A percentile compares a stretch with the other conserved stretches of the same genome.
phyloP scores from a whole-genome alignment of 2,113 vertebrate species.

The Oncorhynchus gorbuscha region DNA sequence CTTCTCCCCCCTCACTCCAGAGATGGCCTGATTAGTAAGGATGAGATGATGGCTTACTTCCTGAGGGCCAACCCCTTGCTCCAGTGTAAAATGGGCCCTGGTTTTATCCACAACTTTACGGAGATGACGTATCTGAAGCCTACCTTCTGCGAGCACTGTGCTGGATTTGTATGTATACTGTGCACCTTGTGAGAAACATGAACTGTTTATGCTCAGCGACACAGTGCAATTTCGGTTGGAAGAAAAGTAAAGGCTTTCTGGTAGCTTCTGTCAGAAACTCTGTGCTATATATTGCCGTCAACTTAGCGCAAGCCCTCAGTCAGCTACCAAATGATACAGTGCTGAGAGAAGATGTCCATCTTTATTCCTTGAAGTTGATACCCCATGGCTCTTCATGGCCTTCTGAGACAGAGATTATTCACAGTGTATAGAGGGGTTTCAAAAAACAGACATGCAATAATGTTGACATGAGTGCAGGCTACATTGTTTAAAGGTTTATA shows the following conservation, averaged over 20 bases:
- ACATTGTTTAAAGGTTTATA: neutral
- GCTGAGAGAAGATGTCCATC: neutral
- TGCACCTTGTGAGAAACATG: neutral
- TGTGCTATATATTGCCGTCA: neutral
- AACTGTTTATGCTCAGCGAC: neutral
- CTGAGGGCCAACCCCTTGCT: slow-evolving; percentile 93
- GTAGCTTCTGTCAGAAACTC: neutral
- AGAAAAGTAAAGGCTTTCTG: neutral
- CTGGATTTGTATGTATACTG: slow-evolving; percentile 91
- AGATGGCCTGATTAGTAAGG: slow-evolving; percentile 95
- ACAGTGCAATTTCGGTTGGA: neutral
- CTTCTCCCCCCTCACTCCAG: slow-evolving; percentile 55
- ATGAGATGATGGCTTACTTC: slow-evolving; percentile 98
- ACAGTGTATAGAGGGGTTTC: neutral
- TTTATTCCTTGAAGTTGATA: neutral
- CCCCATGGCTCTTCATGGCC: neutral
- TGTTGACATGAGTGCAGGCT: too few species aligned
- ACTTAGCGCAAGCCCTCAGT: neutral
- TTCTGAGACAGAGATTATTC: slow-evolving; percentile 7
- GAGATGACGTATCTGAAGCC: slow-evolving; percentile 98
- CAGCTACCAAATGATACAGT: neutral
- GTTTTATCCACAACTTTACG: slow-evolving; percentile 94
- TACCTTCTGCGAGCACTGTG: slow-evolving; percentile 97
- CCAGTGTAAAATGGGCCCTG: slow-evolving; percentile 94
- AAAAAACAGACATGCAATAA: neutral